Percentiles rank a stretch among this genome's conserved stretches.
phyloP scores from a whole-genome alignment of 2,797 vertebrate species.

The Furcifer pardalis region DNA sequence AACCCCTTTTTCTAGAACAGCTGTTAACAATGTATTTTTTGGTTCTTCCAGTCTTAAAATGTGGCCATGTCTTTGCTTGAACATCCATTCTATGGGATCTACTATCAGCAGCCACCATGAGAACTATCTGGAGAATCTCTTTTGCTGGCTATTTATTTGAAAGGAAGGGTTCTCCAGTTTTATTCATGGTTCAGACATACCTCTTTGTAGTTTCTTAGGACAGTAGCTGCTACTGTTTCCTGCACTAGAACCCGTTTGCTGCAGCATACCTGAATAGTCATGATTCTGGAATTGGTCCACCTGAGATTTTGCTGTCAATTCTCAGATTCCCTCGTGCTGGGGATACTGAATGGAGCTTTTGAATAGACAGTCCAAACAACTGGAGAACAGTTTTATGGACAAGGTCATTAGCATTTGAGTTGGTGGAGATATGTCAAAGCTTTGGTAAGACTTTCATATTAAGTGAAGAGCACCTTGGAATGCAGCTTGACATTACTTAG shows the following conservation, averaged over 20 bases:
- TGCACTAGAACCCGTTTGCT: too few relatives aligned
- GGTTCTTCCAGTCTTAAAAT: background rate
- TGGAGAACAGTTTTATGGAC: too few relatives aligned
- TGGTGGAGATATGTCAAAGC: background rate
- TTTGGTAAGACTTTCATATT: background rate
- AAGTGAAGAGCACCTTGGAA: background rate
- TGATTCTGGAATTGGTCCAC: too few relatives aligned
- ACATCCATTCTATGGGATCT: background rate
- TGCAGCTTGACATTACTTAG: background rate
- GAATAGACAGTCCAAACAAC: too few relatives aligned
- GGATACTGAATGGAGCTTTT: background rate
- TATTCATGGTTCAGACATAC: too few relatives aligned
- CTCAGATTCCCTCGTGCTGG: background rate
- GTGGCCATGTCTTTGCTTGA: background rate
- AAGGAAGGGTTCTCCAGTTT: background rate
- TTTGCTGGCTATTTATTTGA: background rate
- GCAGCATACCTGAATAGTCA: too few relatives aligned
- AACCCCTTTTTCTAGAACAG: background rate
- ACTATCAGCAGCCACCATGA: background rate
- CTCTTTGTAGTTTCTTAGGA: background rate
- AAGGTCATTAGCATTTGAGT: too few relatives aligned
- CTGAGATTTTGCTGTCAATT: background rate
- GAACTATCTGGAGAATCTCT: background rate
- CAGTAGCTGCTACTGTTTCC: too few relatives aligned
- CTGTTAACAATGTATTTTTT: background rate